Conservation (phyloP, 1,140 invertebrate genomes). For the Chelonus insularis region DNA sequence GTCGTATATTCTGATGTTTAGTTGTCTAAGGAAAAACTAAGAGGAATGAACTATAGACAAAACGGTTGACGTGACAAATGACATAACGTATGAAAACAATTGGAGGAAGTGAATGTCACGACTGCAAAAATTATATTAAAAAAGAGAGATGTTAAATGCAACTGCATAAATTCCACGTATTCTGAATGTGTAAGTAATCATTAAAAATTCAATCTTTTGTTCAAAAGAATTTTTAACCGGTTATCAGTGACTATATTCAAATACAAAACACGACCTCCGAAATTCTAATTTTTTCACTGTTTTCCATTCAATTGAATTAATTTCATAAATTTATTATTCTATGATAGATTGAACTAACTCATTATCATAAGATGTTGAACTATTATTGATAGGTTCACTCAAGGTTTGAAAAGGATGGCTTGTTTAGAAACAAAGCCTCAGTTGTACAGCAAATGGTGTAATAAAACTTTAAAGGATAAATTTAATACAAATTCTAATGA, state of each 20-base stretch:
- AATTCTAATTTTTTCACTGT: background rate
- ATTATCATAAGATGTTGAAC: no score
- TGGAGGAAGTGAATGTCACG: slow-evolving; percentile 16
- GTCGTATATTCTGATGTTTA: background rate
- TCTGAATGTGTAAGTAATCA: slow-evolving; percentile 10
- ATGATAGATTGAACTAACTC: background rate
- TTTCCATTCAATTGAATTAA: background rate
- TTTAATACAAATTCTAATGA: slow-evolving; percentile 10
- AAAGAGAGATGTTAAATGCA: background rate
- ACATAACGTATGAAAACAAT: slow-evolving; percentile 25
- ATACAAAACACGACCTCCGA: no score
- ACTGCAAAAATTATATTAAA: background rate
- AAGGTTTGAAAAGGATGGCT: slow-evolving; percentile 11
- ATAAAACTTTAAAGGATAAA: slow-evolving; percentile 13
- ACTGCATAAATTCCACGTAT: slow-evolving; percentile 21
- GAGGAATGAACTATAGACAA: background rate
- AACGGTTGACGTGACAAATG: slow-evolving; percentile 17
- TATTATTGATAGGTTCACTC: slow-evolving; percentile 3
- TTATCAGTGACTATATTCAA: no score
- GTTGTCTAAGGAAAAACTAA: background rate
- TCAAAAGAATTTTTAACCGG: background rate
- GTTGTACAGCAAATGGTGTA: slow-evolving; percentile 22
- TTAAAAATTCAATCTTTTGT: background rate
- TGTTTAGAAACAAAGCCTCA: slow-evolving; percentile 23
- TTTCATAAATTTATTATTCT: slow-evolving; percentile 2